Base-by-base conservation (phyloP, 2,113 vertebrate genomes). In the Brienomyrus brachyistius region DNA sequence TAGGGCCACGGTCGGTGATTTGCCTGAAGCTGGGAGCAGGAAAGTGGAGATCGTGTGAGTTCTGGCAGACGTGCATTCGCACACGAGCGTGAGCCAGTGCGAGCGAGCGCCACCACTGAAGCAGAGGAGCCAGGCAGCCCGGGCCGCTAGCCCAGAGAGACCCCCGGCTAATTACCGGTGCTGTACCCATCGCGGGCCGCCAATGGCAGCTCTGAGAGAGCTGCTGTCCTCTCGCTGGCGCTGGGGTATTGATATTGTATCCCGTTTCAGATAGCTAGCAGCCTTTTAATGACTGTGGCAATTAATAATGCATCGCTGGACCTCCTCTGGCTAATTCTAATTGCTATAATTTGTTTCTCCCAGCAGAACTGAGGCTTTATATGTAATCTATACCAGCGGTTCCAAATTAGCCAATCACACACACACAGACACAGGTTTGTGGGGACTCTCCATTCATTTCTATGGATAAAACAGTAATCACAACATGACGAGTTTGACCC, bases 221-320 rank as follows among this genome's bases (percentile, higher is more conserved):
- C 19, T 88, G 50, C 47, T 83, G 90, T 89, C 83, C 93, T 91
- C 91, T 90, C 91, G 92, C 90, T 90, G 91, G 90, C 92, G 91
- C 90, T 92, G 86, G 4, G 15, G 52, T 93, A 94, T 90, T 92
- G 95, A 95, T 92, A 93, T 90, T 89, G 83, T 91, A 93, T 95
- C 93, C 94, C 92, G 93, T 94, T 93, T 50, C 93, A 90, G 92
- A 92, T 92, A 91, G 92, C 92, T 90, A 90, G 94, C 91, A 94
- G 93, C 89, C 91, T 92, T 91, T 95, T 95, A 94, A 96, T 93
- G 94, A 95, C 89, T 92, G 82, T 88, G 74, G 13, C 89, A 90
- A 94, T 96, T 95, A 96, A 95, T 94, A 93, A 95, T 94, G 91
- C 90, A 94, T 93, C 88, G 91, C 91, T 90, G 91, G 91, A 91